phyloP scores from a whole-genome alignment of 2,113 vertebrate genomes.

The Cyphomyrus plagiostoma region DNA sequence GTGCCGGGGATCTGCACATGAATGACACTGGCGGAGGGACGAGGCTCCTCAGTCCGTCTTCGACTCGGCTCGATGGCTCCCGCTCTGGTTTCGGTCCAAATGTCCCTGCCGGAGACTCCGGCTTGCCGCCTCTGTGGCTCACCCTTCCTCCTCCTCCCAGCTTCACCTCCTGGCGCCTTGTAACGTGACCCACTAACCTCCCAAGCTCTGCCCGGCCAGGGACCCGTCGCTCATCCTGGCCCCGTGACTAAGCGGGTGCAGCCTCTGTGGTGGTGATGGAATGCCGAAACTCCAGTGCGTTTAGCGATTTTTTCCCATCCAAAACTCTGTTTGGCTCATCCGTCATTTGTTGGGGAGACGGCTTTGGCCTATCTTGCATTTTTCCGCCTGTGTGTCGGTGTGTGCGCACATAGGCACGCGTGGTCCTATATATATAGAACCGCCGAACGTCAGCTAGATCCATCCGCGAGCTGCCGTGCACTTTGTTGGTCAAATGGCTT shows the following conservation, averaged over 20 bases:
- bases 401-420: neutral
- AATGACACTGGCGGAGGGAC: neutral
- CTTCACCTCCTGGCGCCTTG: neutral
- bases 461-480: neutral
- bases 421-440: conserved; percentile 10
- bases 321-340: neutral
- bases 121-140: neutral
- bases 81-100: neutral
- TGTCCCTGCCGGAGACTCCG: neutral
- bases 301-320: neutral
- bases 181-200: neutral
- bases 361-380: conserved; percentile 6
- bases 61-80: neutral
- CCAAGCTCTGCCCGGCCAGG: neutral
- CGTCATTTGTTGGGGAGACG: neutral
- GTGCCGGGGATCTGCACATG: neutral
- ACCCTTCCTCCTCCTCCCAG: neutral
- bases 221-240: neutral
- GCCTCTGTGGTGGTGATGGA: neutral
- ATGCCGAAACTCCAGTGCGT: neutral
- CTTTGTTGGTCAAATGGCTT: conserved; percentile 10
- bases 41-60: neutral
- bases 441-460: neutral
- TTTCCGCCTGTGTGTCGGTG: neutral
- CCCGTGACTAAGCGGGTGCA: neutral